Evolutionary conservation across 2,797 vertebrate genomes (phyloP).

Genomic region (Enteromius fasciolatus): DNA sequence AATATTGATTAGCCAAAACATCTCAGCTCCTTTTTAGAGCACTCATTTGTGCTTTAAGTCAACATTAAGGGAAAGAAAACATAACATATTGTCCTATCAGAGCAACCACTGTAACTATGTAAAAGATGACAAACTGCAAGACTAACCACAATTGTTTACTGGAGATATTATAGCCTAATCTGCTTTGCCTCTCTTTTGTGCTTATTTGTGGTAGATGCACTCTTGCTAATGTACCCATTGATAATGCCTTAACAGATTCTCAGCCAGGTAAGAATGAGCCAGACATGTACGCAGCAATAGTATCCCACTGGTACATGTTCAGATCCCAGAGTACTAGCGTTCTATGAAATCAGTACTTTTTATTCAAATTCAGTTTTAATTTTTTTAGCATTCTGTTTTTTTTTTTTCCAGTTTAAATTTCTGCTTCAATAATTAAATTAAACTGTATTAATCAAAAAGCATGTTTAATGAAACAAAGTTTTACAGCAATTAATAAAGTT

Average conservation of each 20-base stretch:
- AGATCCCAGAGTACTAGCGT: not conserved
- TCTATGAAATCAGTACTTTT: not conserved
- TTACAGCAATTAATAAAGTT: too few relatives aligned
- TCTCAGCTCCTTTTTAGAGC: not conserved
- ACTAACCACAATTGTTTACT: not conserved
- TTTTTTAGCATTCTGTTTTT: too few relatives aligned
- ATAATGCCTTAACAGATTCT: conserved; percentile 30
- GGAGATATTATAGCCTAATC: not conserved
- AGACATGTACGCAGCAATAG: not conserved
- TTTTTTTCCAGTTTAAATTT: not conserved
- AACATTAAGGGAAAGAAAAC: not conserved
- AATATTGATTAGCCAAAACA: not conserved
- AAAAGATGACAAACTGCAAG: not conserved
- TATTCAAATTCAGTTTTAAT: too few relatives aligned
- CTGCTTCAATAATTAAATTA: not conserved
- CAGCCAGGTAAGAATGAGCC: conserved; percentile 12
- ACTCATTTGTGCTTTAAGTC: not conserved
- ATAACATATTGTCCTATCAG: not conserved
- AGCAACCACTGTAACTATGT: not conserved
- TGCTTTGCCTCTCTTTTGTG: not conserved
- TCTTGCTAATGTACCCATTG: conserved; percentile 2
- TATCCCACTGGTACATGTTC: not conserved
- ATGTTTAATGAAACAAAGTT: not conserved
- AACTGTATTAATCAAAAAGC: not conserved
- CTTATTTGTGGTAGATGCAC: conserved; percentile 12